These are phyloP conservation scores for Delichon dasypus DNA, from an alignment of 2,797 vertebrate genomes.

Conservation along the genomic window DNA sequence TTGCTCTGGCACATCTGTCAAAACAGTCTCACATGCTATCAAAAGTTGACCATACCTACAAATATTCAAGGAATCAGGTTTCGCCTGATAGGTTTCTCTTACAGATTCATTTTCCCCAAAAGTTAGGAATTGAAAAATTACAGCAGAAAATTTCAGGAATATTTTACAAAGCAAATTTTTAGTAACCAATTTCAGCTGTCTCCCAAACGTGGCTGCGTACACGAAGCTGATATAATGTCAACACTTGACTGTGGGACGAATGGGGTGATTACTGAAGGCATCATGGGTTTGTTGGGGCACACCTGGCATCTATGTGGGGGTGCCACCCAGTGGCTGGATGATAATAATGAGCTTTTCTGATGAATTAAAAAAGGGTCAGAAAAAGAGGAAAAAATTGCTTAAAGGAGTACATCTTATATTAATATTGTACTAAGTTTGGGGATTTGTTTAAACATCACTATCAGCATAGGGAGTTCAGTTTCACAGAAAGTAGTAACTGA, in stretches of 20 bases:
- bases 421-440: background rate
- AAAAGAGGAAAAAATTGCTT: fast-evolving
- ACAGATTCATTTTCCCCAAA: background rate
- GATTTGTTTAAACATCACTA: background rate
- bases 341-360: background rate
- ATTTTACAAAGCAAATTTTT: background rate
- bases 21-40: background rate
- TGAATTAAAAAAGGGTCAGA: too few species aligned
- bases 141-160: background rate
- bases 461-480: background rate
- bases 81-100: background rate
- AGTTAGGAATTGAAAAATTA: background rate
- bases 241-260: background rate
- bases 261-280: background rate
- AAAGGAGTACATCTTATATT: background rate
- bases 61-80: background rate
- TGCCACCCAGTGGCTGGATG: constrained; percentile 61
- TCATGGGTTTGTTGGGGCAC: background rate
- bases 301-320: background rate
- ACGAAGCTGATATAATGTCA: background rate
- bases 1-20: background rate
- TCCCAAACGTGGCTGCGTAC: background rate
- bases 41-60: background rate
- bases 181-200: background rate
- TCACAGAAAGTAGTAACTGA: background rate